phyloP scores from a whole-genome alignment of 1,140 invertebrate species.

The Lepidotrigona ventralis region DNA sequence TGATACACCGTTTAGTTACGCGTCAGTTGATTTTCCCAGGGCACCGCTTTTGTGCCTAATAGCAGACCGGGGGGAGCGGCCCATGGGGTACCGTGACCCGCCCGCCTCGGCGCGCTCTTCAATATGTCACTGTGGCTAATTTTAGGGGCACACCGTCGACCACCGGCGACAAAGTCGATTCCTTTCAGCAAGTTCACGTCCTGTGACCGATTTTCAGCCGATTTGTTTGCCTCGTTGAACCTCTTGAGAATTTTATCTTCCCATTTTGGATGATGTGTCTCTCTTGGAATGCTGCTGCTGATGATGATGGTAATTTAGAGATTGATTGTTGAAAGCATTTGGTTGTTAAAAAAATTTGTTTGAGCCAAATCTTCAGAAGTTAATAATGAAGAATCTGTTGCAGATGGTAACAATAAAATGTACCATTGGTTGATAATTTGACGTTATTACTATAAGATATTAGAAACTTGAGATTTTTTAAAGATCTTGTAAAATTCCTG shows the following conservation, averaged over 20 bases:
- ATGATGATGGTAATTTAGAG: neutral
- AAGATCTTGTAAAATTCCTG: neutral
- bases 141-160: conserved; percentile 69
- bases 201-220: conserved; percentile 6
- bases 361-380: neutral
- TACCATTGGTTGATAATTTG: too few relatives aligned
- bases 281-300: neutral
- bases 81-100: conserved; percentile 24
- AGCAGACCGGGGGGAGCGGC: conserved; percentile 1
- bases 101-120: conserved; percentile 57
- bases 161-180: conserved; percentile 48
- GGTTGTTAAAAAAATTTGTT: neutral
- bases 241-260: neutral
- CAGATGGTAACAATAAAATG: too few relatives aligned
- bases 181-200: conserved; percentile 21
- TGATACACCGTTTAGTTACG: conserved; percentile 80
- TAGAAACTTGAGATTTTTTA: neutral
- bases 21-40: conserved; percentile 81
- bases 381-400: too few relatives aligned
- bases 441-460: neutral
- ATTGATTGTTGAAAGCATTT: neutral
- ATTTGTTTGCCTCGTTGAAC: neutral
- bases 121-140: conserved; percentile 80
- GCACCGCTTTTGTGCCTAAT: conserved; percentile 62
- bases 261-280: neutral